Percentiles rank a stretch among this genome's conserved stretches.
Evolutionary conservation across 2,888 invertebrate species (phyloP).

Genomic region (Cataglyphis albicans): DNA sequence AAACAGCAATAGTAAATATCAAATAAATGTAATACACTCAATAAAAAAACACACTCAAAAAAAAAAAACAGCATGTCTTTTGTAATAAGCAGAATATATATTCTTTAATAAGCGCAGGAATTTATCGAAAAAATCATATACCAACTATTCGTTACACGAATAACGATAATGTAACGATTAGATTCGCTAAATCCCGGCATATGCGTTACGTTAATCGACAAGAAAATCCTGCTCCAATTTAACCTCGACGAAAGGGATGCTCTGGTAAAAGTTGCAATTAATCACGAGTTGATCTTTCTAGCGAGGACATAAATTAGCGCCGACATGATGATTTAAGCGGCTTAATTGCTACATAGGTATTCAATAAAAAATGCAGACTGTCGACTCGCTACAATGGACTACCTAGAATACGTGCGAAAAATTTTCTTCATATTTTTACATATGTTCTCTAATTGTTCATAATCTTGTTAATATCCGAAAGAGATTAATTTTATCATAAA

Average conservation of each 20-base stretch:
- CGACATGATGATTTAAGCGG: conserved; percentile 66
- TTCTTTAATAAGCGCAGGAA: conserved; percentile 19
- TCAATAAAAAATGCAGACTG: conserved; percentile 61
- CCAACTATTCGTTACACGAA: neutral
- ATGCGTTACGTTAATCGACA: conserved; percentile 57
- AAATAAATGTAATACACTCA: neutral
- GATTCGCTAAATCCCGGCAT: conserved; percentile 30
- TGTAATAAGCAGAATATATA: neutral
- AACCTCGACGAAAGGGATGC: conserved; percentile 53
- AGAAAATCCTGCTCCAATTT: conserved; percentile 55
- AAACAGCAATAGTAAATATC: neutral
- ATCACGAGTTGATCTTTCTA: conserved; percentile 63
- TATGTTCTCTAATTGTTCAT: conserved; percentile 28
- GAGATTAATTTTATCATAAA: conserved; percentile 1
- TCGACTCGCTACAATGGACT: conserved; percentile 44
- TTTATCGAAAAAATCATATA: conserved; percentile 14
- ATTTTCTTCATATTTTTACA: conserved; percentile 35
- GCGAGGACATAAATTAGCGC: conserved; percentile 66
- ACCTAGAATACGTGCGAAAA: conserved; percentile 34
- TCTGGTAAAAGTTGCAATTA: conserved; percentile 68
- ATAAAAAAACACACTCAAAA: neutral
- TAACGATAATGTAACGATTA: conserved; percentile 43
- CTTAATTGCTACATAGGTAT: conserved; percentile 61
- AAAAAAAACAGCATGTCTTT: neutral
- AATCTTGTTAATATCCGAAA: conserved; percentile 19